Conservation (phyloP, 2,113 vertebrate genomes). For the Dipodomys merriami region DNA sequence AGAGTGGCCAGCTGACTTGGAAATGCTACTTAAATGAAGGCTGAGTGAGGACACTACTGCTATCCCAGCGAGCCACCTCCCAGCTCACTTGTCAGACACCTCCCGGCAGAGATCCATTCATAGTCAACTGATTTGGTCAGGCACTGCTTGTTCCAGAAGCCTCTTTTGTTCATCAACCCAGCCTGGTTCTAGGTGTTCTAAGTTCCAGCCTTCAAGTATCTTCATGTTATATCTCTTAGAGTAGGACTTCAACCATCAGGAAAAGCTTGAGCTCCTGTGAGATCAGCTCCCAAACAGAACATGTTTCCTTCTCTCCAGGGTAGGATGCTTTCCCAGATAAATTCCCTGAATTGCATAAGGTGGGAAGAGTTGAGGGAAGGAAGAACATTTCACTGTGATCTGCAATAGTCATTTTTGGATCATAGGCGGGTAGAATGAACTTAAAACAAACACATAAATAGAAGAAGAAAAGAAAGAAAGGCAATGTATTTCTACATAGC, state of each 20-base stretch:
- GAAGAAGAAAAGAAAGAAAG: not conserved
- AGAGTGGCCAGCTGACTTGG: not conserved
- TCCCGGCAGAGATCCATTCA: not conserved
- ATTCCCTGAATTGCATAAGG: not conserved
- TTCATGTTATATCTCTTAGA: not conserved
- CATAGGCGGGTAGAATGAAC: not conserved
- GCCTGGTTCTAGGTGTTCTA: fast-evolving
- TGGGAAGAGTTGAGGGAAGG: not conserved
- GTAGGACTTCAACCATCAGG: not conserved
- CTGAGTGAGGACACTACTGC: not conserved
- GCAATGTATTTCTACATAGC: not conserved
- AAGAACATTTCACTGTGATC: not conserved
- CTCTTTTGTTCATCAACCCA: not conserved
- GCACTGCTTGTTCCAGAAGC: not conserved
- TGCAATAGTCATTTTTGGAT: not conserved
- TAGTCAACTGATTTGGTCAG: not conserved
- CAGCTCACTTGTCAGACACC: not conserved
- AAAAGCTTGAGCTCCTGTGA: not conserved
- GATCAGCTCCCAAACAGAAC: not conserved
- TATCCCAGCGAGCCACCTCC: not conserved
- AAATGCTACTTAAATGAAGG: not conserved
- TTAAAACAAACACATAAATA: not conserved
- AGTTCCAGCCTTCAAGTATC: too few species aligned
- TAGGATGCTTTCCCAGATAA: not conserved
- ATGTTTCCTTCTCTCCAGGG: not conserved